phyloP scores from a whole-genome alignment of 2,113 vertebrate genomes.

The Lonchura striata region DNA sequence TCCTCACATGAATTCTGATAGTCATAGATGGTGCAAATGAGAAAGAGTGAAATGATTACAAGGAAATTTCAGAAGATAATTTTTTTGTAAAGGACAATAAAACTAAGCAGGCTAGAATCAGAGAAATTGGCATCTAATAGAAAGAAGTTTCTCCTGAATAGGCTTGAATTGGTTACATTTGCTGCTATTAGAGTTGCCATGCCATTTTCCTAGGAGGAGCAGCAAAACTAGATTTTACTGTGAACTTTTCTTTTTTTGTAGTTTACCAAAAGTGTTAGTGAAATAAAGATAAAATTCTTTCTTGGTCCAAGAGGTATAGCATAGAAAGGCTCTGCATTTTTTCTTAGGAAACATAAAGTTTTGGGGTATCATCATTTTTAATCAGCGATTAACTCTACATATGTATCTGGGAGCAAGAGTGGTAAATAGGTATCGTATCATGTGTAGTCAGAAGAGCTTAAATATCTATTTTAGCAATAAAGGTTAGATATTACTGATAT shows the following conservation, averaged over 20 bases:
- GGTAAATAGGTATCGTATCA: neutral
- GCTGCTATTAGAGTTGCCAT: neutral
- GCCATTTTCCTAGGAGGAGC: neutral
- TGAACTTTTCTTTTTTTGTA: neutral
- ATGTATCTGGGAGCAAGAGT: neutral
- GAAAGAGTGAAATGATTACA: neutral
- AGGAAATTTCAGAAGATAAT: neutral
- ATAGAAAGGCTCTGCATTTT: neutral
- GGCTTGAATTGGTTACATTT: neutral
- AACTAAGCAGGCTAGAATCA: neutral
- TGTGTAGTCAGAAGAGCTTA: neutral
- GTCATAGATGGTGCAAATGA: neutral
- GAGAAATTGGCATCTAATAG: neutral
- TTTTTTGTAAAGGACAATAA: neutral
- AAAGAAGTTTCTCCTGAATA: neutral
- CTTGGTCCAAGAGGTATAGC: neutral
- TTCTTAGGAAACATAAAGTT: neutral
- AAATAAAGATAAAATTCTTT: neutral
- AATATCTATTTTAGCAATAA: neutral
- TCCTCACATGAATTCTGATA: neutral
- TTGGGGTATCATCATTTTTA: neutral
- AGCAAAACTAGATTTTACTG: neutral
- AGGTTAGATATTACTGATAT: neutral
- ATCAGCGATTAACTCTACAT: neutral
- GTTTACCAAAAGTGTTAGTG: neutral